Percentiles rank a stretch among this genome's conserved stretches.
Conservation (phyloP, 2,113 vertebrate species). For the Gasterosteus nipponicus region DNA sequence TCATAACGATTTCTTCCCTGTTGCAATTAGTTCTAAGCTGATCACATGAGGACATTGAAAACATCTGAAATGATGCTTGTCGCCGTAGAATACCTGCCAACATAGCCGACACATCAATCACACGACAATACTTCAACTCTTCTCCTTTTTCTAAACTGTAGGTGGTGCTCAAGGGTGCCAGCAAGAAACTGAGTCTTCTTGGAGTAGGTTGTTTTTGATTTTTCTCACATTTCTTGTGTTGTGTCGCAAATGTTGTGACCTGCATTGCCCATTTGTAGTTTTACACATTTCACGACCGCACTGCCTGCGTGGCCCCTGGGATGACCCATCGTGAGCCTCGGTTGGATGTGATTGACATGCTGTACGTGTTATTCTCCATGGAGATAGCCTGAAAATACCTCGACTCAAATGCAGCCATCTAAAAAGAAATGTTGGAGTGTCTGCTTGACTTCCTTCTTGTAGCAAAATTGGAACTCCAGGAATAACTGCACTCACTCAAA, state of each 20-base stretch:
- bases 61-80: conserved; percentile 22
- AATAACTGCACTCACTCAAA: conserved; percentile 66
- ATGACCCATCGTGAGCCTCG: conserved; percentile 19
- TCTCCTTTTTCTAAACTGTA: conserved; percentile 35
- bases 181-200: conserved; percentile 85
- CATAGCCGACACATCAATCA: conserved; percentile 21
- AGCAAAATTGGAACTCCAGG: conserved; percentile 45
- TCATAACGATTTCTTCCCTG: not conserved
- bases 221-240: not conserved
- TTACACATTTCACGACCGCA: not conserved
- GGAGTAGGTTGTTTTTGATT: conserved; percentile 76
- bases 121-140: conserved; percentile 1
- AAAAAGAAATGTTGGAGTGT: conserved; percentile 3
- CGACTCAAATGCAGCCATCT: conserved; percentile 28
- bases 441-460: conserved; percentile 19
- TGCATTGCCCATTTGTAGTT: not conserved
- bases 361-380: conserved; percentile 10
- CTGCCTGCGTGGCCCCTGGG: conserved; percentile 22
- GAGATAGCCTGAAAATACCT: conserved; percentile 47
- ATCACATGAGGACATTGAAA: conserved; percentile 15
- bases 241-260: not conserved
- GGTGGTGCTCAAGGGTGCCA: conserved; percentile 86
- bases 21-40: conserved; percentile 6
- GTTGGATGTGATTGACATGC: conserved; percentile 37
- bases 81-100: conserved; percentile 21